Evolutionary conservation across 1,140 invertebrate genomes (phyloP).

Genomic region (Doryteuthis pealeii): DNA sequence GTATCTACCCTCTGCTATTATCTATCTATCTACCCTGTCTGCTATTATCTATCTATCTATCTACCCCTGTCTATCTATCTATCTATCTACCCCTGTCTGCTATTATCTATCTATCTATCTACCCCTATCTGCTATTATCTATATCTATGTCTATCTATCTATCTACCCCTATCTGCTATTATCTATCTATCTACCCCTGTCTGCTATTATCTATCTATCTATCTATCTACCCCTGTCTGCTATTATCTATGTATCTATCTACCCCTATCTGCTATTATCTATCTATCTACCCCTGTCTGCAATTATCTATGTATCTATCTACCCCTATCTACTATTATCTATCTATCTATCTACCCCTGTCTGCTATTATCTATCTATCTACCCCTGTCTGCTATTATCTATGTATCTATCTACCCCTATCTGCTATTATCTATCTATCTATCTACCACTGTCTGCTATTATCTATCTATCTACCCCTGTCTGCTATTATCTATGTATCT

Average conservation of each 20-base stretch:
- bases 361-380: not conserved
- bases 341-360: constrained; percentile 7
- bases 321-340: not conserved
- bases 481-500: no score
- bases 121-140: not conserved
- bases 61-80: no score
- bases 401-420: no score
- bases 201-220: constrained; percentile 21
- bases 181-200: constrained; percentile 28
- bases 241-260: constrained; percentile 2
- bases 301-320: not conserved
- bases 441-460: no score
- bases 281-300: constrained; percentile 6
- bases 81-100: no score
- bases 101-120: no score
- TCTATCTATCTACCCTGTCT: not conserved
- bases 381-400: not conserved
- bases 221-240: constrained; percentile 2
- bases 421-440: no score
- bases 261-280: constrained; percentile 15
- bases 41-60: no score
- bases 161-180: not conserved
- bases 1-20: not conserved
- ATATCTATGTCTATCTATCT: not conserved
- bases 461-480: no score